These are phyloP conservation scores for Channa striata DNA, from an alignment of 2,797 vertebrate species.

Conservation along the genomic window DNA sequence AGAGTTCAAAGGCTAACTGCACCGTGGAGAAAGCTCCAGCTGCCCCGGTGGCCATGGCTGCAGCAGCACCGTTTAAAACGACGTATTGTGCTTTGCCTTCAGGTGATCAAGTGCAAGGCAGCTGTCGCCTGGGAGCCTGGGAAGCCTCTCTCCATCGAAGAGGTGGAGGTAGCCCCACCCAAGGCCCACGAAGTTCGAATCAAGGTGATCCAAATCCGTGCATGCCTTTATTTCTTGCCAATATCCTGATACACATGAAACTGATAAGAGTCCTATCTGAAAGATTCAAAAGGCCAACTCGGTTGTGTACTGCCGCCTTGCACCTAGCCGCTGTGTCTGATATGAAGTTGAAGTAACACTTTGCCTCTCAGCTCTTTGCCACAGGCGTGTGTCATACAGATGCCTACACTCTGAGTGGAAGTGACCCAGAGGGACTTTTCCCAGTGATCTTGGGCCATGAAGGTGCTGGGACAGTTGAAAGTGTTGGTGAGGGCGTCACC, in stretches of 20 bases:
- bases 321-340: not conserved
- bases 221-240: no score
- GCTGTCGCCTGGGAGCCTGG: conserved; percentile 95
- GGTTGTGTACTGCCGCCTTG: not conserved
- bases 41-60: not conserved
- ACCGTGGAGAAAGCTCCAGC: not conserved
- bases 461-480: conserved; percentile 95
- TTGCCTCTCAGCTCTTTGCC: conserved; percentile 86
- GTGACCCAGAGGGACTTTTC: conserved; percentile 94
- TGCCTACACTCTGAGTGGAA: conserved; percentile 94
- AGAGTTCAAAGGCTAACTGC: conserved; percentile 15
- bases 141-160: conserved; percentile 93
- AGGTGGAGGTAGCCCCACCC: conserved; percentile 94
- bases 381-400: conserved; percentile 97
- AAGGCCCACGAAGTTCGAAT: conserved; percentile 95
- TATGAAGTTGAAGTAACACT: not conserved
- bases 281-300: not conserved
- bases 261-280: not conserved
- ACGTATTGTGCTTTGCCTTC: not conserved
- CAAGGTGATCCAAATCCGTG: conserved; percentile 85
- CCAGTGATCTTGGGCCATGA: conserved; percentile 97
- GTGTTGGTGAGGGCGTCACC: conserved; percentile 94
- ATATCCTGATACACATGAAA: not conserved
- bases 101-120: conserved; percentile 97
- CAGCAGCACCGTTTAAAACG: not conserved